Evolutionary conservation across 2,113 vertebrate genomes (phyloP), one percentile per base, ranked within the genome.

Genomic region (Ctenomys sociabilis): DNA sequence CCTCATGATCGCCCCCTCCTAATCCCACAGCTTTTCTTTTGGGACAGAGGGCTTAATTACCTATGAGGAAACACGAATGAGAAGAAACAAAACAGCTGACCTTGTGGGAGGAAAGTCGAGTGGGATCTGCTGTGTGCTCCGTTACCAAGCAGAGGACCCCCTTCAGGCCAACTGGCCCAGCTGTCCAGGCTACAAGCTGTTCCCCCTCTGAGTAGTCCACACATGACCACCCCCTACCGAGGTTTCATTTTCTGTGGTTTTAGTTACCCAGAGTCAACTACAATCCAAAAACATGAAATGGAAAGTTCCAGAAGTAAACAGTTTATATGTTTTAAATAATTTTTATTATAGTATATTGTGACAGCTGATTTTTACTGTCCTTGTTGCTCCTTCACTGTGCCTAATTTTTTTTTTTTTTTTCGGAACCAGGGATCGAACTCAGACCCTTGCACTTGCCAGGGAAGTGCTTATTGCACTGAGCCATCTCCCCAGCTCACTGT

Each of bases 61-160:
- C 35, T 6, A 63, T 73, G 26, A 89, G 49, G 7, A 93, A 89
- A 61, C 21, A 64, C 45, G 21, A 77, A 78, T 66, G 75, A 59
- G 80, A 97, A 75, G 91, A 96, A 85, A 54, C 52, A 45, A 85
- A 83, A 85, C 91, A 87, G 54, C 85, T 94, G 37, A 10, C 64
- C 96, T 96, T 95, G 92, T 11, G 0, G 0, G 93, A 28, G 75
- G 35, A 86, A 85, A 78, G 35, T 78, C 72, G 72, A n/a, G 89
- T 83, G 95, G 16, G 49, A 3, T 85, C n/a, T 43, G 80, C 95
- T 90, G 43, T 64, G 75, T 68, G 19, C 94, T 81, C 96, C 16
- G 14, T 49, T 73, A 93, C 16, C 92, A 35, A 63, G 59, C 57
- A 1, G 37, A 28, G 43, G 13, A 37, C 80, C 43, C 81, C 72